Evolutionary conservation across 2,113 vertebrate species (phyloP).

Genomic region (Chamaetylas fuelleborni): DNA sequence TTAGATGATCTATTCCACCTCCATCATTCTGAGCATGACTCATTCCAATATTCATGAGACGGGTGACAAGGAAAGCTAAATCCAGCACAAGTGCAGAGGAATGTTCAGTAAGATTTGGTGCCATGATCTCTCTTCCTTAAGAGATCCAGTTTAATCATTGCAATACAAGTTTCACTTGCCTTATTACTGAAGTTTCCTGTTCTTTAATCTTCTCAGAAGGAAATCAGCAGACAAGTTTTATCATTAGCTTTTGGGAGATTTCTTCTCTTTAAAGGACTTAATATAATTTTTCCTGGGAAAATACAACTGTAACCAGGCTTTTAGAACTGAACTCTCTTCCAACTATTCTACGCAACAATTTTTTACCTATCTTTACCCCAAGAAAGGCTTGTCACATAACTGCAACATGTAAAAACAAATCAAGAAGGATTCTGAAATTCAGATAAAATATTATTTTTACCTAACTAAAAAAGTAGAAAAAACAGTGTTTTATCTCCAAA

Average conservation of each 20-base stretch:
- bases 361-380: background rate
- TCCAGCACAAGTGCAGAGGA: background rate
- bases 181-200: background rate
- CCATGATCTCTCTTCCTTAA: background rate
- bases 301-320: background rate
- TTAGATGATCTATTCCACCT: background rate
- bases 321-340: background rate
- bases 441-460: background rate
- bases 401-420: background rate
- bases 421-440: background rate
- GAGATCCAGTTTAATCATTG: background rate
- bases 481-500: background rate
- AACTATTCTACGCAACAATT: background rate
- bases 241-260: background rate
- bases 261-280: background rate
- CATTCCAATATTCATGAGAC: background rate
- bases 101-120: background rate
- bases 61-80: background rate
- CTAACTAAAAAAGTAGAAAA: background rate
- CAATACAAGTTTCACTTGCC: background rate
- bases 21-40: background rate
- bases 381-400: background rate
- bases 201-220: background rate
- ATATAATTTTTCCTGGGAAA: background rate
- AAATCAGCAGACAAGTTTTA: background rate